phyloP scores from a whole-genome alignment of 2,797 vertebrate genomes.

The Xenops minutus region DNA sequence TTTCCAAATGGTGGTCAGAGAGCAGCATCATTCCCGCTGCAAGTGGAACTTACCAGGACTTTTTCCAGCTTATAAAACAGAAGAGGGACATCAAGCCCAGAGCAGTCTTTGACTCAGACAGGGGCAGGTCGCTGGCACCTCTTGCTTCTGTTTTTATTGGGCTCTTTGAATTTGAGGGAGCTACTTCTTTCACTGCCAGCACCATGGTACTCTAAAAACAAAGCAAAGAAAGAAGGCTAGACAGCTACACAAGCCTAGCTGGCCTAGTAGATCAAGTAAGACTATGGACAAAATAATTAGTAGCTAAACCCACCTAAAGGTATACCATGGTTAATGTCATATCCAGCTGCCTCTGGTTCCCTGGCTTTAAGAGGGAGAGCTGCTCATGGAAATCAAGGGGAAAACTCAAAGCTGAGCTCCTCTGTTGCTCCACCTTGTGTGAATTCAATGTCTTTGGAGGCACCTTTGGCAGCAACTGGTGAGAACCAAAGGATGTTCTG shows the following conservation, averaged over 20 bases:
- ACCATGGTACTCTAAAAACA: accelerated
- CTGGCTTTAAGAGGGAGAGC: background rate
- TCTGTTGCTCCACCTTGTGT: background rate
- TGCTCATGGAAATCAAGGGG: background rate
- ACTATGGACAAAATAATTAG: background rate
- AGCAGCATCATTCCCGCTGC: background rate
- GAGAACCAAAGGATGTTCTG: background rate
- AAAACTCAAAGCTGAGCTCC: background rate
- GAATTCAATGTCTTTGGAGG: background rate
- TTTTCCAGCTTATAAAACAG: background rate
- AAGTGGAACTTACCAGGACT: background rate
- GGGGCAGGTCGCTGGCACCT: background rate
- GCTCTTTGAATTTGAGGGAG: background rate
- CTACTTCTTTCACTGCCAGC: background rate
- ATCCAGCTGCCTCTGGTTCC: background rate
- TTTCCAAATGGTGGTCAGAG: background rate
- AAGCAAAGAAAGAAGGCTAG: background rate
- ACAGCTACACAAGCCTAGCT: background rate
- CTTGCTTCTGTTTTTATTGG: background rate
- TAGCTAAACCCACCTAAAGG: background rate
- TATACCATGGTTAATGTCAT: background rate
- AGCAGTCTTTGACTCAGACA: accelerated
- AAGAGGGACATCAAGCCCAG: background rate
- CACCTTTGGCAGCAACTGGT: background rate
- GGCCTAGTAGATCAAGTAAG: background rate